Conservation (phyloP, 2,888 invertebrate genomes). For the Conus canariensis region DNA sequence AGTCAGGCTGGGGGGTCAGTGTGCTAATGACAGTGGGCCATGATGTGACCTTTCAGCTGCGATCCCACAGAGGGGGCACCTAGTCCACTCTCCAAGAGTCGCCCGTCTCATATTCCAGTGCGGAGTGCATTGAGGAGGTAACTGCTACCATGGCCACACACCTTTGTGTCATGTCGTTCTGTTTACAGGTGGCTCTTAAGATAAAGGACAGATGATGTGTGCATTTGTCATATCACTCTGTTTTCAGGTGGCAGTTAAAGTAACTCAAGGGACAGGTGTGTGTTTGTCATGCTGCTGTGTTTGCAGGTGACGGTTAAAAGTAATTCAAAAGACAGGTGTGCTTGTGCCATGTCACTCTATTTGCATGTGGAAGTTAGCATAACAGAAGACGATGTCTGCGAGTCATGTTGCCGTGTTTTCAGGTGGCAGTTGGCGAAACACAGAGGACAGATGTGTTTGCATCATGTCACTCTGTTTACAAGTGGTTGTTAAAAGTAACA, state of each 20-base stretch:
- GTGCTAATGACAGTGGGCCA: too few species aligned
- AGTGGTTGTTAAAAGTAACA: too few species aligned
- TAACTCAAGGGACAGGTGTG: too few species aligned
- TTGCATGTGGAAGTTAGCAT: not conserved
- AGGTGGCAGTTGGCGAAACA: too few species aligned
- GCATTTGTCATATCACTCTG: too few species aligned
- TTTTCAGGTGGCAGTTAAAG: too few species aligned
- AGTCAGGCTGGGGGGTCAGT: too few species aligned
- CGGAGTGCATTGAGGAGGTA: slow-evolving; percentile 60
- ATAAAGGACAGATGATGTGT: not conserved
- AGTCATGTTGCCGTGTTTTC: too few species aligned
- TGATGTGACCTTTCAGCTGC: not conserved
- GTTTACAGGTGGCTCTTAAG: too few species aligned
- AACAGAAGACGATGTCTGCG: too few species aligned
- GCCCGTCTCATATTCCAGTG: slow-evolving; percentile 67
- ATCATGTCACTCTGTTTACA: not conserved
- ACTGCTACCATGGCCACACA: not conserved
- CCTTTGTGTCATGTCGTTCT: slow-evolving; percentile 1
- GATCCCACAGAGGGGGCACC: not conserved
- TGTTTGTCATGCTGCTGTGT: too few species aligned
- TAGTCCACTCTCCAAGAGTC: slow-evolving; percentile 37
- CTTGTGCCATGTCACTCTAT: not conserved
- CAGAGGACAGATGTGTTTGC: not conserved
- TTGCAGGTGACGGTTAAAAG: too few species aligned
- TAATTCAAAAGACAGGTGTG: not conserved